Conservation (phyloP, 1,140 invertebrate genomes). For the Parasteatoda tepidariorum region DNA sequence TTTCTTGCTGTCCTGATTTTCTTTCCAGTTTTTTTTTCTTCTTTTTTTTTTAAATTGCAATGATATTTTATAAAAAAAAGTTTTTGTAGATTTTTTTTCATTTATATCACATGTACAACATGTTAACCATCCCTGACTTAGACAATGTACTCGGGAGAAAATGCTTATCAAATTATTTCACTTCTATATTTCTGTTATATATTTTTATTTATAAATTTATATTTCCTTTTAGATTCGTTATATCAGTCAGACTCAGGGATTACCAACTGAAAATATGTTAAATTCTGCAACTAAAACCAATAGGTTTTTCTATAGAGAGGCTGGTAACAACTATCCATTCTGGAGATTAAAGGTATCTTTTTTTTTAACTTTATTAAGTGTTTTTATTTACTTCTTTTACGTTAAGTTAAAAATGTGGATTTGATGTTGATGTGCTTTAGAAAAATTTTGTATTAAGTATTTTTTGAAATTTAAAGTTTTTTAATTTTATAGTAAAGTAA, state of each 20-base stretch:
- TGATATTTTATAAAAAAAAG: too few relatives aligned
- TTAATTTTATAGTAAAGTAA: background rate
- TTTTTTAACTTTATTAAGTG: background rate
- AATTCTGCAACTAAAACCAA: conserved; percentile 98
- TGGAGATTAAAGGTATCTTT: conserved; percentile 88
- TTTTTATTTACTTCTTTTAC: too few relatives aligned
- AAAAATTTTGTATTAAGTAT: too few relatives aligned
- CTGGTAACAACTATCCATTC: conserved; percentile 96
- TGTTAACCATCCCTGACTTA: too few relatives aligned
- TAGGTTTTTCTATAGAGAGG: conserved; percentile 98
- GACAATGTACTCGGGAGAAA: too few relatives aligned
- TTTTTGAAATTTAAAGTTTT: background rate
- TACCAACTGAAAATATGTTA: conserved; percentile 98
- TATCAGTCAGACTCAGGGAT: conserved; percentile 90
- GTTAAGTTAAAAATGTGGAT: too few relatives aligned
- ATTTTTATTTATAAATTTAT: conserved; percentile 12
- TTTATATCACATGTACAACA: too few relatives aligned
- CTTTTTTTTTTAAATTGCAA: too few relatives aligned
- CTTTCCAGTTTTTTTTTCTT: too few relatives aligned
- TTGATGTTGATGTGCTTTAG: too few relatives aligned
- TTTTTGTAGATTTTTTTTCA: too few relatives aligned
- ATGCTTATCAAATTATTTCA: background rate
- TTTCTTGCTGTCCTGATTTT: too few relatives aligned
- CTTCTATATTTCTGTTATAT: background rate
- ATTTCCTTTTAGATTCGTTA: conserved; percentile 79